phyloP scores from a whole-genome alignment of 2,797 vertebrate genomes.

The Pteronotus mesoamericanus region DNA sequence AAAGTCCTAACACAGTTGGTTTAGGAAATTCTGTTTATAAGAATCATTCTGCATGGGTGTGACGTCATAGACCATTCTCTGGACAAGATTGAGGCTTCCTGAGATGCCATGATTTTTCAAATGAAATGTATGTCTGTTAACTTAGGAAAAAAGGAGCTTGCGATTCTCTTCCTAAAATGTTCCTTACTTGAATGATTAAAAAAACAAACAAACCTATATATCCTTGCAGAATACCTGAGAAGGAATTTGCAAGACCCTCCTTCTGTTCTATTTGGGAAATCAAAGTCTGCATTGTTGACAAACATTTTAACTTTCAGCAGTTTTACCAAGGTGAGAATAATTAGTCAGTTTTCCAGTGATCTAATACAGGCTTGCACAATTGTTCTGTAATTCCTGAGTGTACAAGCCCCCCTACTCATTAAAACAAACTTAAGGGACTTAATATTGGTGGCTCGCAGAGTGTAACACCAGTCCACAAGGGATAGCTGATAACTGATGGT shows the following conservation, averaged over 20 bases:
- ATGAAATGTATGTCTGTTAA: not conserved
- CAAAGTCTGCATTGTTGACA: not conserved
- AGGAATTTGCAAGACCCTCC: not conserved
- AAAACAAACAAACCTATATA: not conserved
- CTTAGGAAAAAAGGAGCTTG: not conserved
- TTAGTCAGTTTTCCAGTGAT: not conserved
- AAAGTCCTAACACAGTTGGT: not conserved
- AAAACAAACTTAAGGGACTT: not conserved
- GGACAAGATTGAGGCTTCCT: not conserved
- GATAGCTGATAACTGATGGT: not conserved
- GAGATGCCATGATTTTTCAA: not conserved
- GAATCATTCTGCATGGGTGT: not conserved
- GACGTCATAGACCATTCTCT: not conserved
- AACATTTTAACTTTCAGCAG: constrained; percentile 5
- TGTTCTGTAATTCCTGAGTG: not conserved
- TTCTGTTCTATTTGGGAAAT: constrained; percentile 1
- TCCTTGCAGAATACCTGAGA: not conserved
- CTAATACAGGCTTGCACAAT: not conserved
- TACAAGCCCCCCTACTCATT: not conserved
- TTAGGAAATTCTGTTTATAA: not conserved
- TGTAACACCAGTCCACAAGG: not conserved
- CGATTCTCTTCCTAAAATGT: not conserved
- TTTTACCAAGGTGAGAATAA: not conserved
- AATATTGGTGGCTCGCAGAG: not conserved
- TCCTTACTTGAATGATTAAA: not conserved